Evolutionary conservation across 2,797 vertebrate species (phyloP).

Genomic region (Saxicola maurus): DNA sequence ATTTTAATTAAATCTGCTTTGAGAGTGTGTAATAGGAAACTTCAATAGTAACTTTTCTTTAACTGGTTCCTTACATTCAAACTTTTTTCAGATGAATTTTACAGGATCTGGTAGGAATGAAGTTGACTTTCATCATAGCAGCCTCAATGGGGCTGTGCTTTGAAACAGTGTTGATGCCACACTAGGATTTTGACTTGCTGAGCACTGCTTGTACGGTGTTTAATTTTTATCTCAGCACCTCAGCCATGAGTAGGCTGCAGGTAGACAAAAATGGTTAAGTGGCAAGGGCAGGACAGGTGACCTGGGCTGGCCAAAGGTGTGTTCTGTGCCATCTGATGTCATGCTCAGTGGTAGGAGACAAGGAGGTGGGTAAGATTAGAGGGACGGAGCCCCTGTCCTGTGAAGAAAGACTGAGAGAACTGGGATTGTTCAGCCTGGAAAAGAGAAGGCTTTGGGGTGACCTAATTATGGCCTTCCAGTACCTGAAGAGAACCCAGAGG

Average conservation of each 20-base stretch:
- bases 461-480: background rate
- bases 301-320: background rate
- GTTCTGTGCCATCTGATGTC: accelerated
- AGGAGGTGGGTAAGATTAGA: background rate
- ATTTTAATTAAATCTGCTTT: background rate
- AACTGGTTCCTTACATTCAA: background rate
- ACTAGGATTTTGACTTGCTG: background rate
- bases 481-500: background rate
- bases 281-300: background rate
- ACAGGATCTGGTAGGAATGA: background rate
- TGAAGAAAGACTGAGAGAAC: background rate
- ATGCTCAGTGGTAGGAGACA: background rate
- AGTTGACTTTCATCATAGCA: background rate
- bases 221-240: background rate
- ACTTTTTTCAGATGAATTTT: background rate
- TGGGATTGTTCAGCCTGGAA: background rate
- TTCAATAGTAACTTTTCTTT: background rate
- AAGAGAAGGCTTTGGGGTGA: background rate
- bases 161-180: background rate
- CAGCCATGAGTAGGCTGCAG: background rate
- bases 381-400: background rate
- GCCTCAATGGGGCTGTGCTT: background rate
- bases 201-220: background rate
- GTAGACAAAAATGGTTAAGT: background rate
- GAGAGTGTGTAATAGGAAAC: background rate